Base-by-base conservation (phyloP, 2,888 invertebrate species). In the Drosophila fulvimacula region DNA sequence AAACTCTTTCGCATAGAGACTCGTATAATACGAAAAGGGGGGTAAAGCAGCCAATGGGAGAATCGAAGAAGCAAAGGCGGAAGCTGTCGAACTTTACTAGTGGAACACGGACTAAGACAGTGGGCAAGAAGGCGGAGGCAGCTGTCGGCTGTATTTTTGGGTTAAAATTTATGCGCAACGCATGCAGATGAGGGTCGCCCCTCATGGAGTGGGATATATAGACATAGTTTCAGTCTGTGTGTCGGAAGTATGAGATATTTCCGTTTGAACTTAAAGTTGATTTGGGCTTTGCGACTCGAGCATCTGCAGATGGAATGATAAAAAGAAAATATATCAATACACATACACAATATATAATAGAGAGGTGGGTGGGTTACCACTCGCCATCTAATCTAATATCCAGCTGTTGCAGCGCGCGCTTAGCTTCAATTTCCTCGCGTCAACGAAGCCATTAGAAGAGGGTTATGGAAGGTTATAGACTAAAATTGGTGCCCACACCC, bases 101-200 rank as follows among this genome's bases (percentile, higher is more conserved):
- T 52, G 36, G 52, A 24, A n/a, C 6, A n/a, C 13, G 49, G 21
- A 4, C 15, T 13, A 41, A 6, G 17, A 27, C 9, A 9, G 42
- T 15, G 17, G 49, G 10, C 21, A 17, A 4, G 39, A 15, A 4
- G 74, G 62, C 55, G 79, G 73, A 66, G 77, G 79, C 76, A 73
- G 81, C 81, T 80, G 79, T 80, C 79, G 63, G 64, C 53, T 61
- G 69, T 81, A 81, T 79, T 79, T 79, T 68, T 81, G 81, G 82
- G 82, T 82, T 81, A 72, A 79, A 79, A 82, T 77, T 79, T 82
- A 81, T 79, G 82, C 70, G 67, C 48, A 52, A 64, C 69, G 79
- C 79, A 81, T 81, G 81, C 81, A 81, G 82, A 81, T 82, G 81
- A 81, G 77, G 70, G 73, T 80, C 74, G 57, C 36, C 5, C 30